Percentiles rank a stretch among this genome's conserved stretches.
phyloP scores from a whole-genome alignment of 2,797 vertebrate genomes.

The Enteromius trimaculatus region DNA sequence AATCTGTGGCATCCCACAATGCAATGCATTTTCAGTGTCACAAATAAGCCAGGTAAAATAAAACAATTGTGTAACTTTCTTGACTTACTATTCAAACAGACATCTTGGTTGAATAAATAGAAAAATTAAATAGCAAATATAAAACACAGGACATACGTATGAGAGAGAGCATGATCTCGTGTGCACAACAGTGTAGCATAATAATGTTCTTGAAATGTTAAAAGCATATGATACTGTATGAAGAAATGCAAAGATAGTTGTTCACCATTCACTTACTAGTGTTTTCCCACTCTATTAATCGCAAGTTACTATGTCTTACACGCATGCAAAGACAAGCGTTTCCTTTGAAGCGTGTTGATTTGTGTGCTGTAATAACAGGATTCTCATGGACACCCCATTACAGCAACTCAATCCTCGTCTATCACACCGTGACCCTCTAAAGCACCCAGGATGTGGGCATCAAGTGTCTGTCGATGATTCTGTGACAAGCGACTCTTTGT shows the following conservation, averaged over 20 bases:
- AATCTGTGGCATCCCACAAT: neutral
- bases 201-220: neutral
- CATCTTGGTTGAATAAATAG: neutral
- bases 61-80: neutral
- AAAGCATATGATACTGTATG: neutral
- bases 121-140: neutral
- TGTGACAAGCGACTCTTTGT: constrained; percentile 56
- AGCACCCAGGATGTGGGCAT: constrained; percentile 19
- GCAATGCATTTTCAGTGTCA: neutral
- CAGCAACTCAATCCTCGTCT: constrained; percentile 8
- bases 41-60: neutral
- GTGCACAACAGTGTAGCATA: neutral
- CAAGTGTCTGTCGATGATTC: constrained; percentile 31
- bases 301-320: constrained; percentile 27
- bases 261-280: constrained; percentile 2
- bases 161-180: neutral
- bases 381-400: constrained; percentile 38
- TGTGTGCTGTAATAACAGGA: constrained; percentile 55
- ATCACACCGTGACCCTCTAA: constrained; percentile 31
- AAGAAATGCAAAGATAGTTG: neutral
- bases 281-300: constrained; percentile 34
- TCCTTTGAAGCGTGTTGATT: constrained; percentile 52
- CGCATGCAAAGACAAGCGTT: constrained; percentile 20
- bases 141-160: neutral
- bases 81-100: neutral